These are phyloP conservation scores for Meloidogyne floridensis DNA, from an alignment of 1,140 invertebrate species.

Conservation along the genomic window DNA sequence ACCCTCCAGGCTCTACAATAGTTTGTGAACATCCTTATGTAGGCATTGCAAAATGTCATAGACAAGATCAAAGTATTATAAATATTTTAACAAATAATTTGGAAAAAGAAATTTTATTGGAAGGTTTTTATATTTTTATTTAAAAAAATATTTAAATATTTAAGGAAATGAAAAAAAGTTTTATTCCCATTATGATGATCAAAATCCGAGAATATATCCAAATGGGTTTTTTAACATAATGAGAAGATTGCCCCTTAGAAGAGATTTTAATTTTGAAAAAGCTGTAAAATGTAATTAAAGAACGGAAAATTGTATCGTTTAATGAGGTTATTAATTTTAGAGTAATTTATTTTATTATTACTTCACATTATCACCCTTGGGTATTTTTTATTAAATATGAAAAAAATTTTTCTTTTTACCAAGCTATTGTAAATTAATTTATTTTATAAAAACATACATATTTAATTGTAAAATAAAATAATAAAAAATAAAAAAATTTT, in stretches of 20 bases:
- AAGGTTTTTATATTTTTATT: conserved; percentile 2
- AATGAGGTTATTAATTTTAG: too few species aligned
- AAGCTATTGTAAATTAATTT: too few species aligned
- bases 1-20: conserved; percentile 20
- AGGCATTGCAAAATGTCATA: conserved; percentile 11
- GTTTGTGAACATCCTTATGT: conserved; percentile 6
- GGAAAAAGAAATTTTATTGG: conserved; percentile 1
- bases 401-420: too few species aligned
- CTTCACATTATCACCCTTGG: too few species aligned
- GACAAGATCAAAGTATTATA: conserved; percentile 21
- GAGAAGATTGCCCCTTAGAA: background rate
- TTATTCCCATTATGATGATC: conserved; percentile 10
- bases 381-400: too few species aligned
- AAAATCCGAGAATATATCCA: background rate
- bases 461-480: too few species aligned
- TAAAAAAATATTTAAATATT: background rate
- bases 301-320: too few species aligned
- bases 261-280: conserved; percentile 6
- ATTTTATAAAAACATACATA: too few species aligned
- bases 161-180: conserved; percentile 14
- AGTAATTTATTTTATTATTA: too few species aligned
- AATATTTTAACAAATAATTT: conserved; percentile 22
- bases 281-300: background rate
- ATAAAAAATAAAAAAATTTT: too few species aligned
- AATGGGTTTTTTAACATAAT: conserved; percentile 2